Evolutionary conservation across 2,888 invertebrate species (phyloP), one percentile per base, ranked within the genome.

Genomic region (Branchipolynoe longqiensis): DNA sequence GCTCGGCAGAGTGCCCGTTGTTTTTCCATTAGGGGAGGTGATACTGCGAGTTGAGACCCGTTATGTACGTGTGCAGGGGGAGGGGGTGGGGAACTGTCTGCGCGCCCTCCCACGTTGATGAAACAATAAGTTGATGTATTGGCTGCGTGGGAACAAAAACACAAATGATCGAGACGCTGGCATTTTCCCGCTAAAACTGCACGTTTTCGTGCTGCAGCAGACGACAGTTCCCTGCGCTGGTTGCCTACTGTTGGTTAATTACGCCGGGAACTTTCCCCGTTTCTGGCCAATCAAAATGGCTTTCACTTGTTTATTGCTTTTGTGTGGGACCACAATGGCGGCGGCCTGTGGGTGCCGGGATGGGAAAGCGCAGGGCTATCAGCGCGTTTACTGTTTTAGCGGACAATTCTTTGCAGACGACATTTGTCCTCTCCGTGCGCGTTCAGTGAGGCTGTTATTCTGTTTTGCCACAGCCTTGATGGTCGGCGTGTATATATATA

Each of bases 301-400:
- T 69, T 38, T 38, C 69, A 69, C 22, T 69, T 69, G 36, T 69
- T 69, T 69, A 69, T 69, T 33, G 69, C 69, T 69, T 69, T 69
- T 69, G 69, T 69, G 36, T n/a, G 69, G 18, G 6, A 69, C 56
- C 28, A 69, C 69, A 69, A 69, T 69, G 69, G 36, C 0, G 69
- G 4, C 36, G 14, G n/a, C n/a, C n/a, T n/a, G 18, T 69, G 69
- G 69, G 8, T 4, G 4, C 18, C 12, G 6, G 69, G 36, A 69
- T 18, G 38, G 69, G 36, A 33, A 22, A 31, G 18, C 28, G 8
- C 8, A 18, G 8, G 48, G 31, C 62, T 62, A 62, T 25, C 1
- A 25, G 31, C 3, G 31, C 31, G 62, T 62, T 69, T 69, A 36
- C 36, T 69, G 69, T 36, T 33, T 36, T 69, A 69, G 36, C n/a